A percentile compares a stretch with the other conserved stretches of the same genome.
Evolutionary conservation across 2,113 vertebrate species (phyloP).

Genomic region (Carlito syrichta): DNA sequence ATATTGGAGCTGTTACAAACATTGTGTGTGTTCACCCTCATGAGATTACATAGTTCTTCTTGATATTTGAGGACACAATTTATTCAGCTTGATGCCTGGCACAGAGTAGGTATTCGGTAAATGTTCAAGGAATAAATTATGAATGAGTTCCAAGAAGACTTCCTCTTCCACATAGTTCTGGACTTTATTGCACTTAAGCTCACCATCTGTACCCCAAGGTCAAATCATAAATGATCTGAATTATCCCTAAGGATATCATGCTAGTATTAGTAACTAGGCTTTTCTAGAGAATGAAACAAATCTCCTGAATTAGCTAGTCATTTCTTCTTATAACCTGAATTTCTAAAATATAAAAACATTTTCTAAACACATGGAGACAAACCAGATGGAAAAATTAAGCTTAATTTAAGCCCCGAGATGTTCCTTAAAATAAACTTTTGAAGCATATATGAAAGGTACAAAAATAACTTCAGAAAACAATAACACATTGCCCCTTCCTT

Average conservation of each 20-base stretch:
- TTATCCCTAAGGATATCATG: not conserved
- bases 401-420: not conserved
- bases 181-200: not conserved
- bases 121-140: not conserved
- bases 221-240: not conserved
- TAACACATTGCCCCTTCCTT: not conserved
- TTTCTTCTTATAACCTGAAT: not conserved
- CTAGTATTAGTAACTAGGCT: not conserved
- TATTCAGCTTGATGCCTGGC: not conserved
- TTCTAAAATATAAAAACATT: constrained; percentile 10
- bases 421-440: not conserved
- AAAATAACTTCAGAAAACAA: not conserved
- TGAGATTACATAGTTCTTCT: not conserved
- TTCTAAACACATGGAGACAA: not conserved
- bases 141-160: not conserved
- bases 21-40: no score
- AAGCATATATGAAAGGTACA: not conserved
- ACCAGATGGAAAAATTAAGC: not conserved
- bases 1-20: not conserved
- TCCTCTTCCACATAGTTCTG: not conserved
- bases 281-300: not conserved
- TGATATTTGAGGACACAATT: rapidly evolving
- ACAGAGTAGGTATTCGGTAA: rapidly evolving
- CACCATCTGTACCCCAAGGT: not conserved
- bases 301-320: not conserved